These are phyloP conservation scores for Adineta ricciae DNA, from an alignment of 2,888 invertebrate species.

Conservation along the genomic window DNA sequence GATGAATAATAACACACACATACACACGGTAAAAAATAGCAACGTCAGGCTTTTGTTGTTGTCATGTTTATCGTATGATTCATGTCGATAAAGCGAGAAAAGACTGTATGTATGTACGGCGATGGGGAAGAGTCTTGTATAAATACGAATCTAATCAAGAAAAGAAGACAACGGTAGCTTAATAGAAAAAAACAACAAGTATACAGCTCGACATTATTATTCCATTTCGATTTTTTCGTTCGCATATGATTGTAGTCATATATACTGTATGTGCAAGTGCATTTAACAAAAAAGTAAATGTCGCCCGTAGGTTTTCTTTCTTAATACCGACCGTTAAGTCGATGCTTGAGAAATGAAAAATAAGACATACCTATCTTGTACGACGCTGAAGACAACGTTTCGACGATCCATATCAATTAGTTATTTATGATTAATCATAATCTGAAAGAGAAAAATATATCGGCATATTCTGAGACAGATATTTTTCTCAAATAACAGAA, in stretches of 20 bases:
- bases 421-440: neutral
- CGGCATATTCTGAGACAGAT: neutral
- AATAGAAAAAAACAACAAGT: neutral
- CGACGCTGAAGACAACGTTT: neutral
- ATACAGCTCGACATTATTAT: neutral
- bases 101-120: too few relatives aligned
- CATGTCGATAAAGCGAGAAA: neutral
- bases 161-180: neutral
- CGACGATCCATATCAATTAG: neutral
- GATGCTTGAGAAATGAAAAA: neutral
- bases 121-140: neutral
- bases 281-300: neutral
- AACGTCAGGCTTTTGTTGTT: neutral
- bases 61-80: neutral
- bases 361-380: neutral
- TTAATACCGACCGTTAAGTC: neutral
- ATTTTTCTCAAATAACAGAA: neutral
- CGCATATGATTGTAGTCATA: neutral
- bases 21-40: neutral
- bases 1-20: neutral
- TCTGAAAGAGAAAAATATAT: neutral
- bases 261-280: too few relatives aligned
- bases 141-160: neutral
- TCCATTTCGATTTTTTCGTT: neutral
- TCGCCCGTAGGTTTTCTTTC: neutral